Evolutionary conservation across 2,888 invertebrate species (phyloP), one percentile per base, ranked within the genome.

Genomic region (Arctia plantaginis): DNA sequence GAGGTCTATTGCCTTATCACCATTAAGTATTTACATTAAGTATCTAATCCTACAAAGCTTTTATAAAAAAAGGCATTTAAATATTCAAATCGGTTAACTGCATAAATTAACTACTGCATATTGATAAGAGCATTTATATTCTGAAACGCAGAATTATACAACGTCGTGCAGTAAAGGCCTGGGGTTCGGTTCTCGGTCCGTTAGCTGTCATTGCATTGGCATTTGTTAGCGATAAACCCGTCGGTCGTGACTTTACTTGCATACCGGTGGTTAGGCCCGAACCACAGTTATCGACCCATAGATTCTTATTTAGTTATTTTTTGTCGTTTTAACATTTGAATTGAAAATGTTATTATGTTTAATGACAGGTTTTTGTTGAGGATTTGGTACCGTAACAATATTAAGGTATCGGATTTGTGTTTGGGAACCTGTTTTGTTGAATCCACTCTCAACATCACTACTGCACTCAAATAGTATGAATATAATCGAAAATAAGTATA

Each of bases 181-280:
- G 69, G 71, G 75, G 79, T 81, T 85, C 81, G 77, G 76, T 84
- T 84, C 87, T 79, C 79, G 81, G 75, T 44, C 84, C 83, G 82
- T 81, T 85, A 85, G 68, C 84, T 82, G 84, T 85, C 82, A 82
- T 76, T 77, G 80, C 65, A 27, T 66, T 77, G 84, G 85, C 77
- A 82, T 85, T 85, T 86, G 80, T 77, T 79, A 70, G 74, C 82
- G 80, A 84, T 84, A 85, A 83, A 80, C 73, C 74, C 41, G 73
- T 35, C 62, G 72, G 72, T 86, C 86, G 86, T 87, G 86, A 84
- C 85, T 80, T 68, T 74, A 74, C 68, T 77, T 81, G 83, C 85
- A 85, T 87, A 81, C 86, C 87, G 69, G 77, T 47, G 51, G 59
- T 64, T 65, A 72, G 80, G 74, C 76, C 44, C 67, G 62, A 39